These are phyloP conservation scores for Labia minor DNA, from an alignment of 2,888 invertebrate species.

Conservation along the genomic window DNA sequence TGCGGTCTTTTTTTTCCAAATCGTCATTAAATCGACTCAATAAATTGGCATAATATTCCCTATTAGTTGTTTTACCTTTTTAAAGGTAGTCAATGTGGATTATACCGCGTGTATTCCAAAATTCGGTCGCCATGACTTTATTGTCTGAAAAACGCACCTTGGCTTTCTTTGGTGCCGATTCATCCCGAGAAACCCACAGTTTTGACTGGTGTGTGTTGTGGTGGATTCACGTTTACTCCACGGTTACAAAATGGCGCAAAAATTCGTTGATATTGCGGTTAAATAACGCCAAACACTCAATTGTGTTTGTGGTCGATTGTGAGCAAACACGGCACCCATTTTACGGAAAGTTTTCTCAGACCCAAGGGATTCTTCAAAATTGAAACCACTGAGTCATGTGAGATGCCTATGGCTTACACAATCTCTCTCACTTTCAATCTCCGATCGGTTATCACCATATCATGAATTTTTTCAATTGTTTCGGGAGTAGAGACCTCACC, in stretches of 20 bases:
- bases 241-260: no score
- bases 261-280: not conserved
- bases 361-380: not conserved
- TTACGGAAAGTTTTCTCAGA: not conserved
- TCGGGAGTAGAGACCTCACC: not conserved
- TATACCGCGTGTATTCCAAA: not conserved
- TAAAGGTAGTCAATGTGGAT: no score
- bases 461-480: not conserved
- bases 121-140: not conserved
- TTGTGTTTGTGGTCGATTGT: no score
- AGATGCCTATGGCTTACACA: not conserved
- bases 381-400: not conserved
- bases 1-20: not conserved
- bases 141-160: not conserved
- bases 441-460: not conserved
- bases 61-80: no score
- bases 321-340: no score
- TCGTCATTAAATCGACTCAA: no score
- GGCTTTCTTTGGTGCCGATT: no score
- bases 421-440: not conserved
- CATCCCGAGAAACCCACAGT: no score
- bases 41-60: no score
- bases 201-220: no score
- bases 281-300: not conserved
- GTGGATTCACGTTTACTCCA: no score